Conservation (phyloP, 2,888 invertebrate species). For the Lordiphosa fenestrarum region DNA sequence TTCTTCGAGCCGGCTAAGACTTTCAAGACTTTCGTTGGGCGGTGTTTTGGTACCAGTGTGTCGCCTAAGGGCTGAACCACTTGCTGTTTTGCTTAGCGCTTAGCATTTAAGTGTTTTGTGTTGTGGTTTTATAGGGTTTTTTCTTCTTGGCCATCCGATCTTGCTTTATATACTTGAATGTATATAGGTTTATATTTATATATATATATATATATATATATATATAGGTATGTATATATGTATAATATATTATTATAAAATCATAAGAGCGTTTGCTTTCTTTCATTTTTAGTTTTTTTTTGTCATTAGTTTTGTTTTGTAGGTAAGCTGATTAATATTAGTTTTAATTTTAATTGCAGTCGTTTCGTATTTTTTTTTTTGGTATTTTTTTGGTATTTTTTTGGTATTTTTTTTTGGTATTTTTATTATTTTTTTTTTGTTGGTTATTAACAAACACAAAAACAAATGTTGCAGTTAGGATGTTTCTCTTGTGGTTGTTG, state of each 20-base stretch:
- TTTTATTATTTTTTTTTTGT: constrained; percentile 9
- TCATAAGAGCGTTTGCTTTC: constrained; percentile 66
- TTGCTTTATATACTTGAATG: neutral
- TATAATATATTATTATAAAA: constrained; percentile 51
- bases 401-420: constrained; percentile 8
- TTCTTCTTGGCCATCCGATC: neutral
- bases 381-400: constrained; percentile 5
- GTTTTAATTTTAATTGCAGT: constrained; percentile 49
- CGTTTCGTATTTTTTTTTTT: constrained; percentile 29
- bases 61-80: too few species aligned
- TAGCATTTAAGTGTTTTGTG: neutral
- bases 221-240: constrained; percentile 1
- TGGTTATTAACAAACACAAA: constrained; percentile 16
- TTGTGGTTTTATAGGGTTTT: neutral
- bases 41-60: too few species aligned
- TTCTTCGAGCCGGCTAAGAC: too few species aligned
- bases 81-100: neutral
- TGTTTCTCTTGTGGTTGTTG: constrained; percentile 17
- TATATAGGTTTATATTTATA: neutral
- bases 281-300: constrained; percentile 24
- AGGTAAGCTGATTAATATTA: constrained; percentile 33
- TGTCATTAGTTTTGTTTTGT: constrained; percentile 23
- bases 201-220: neutral
- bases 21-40: too few species aligned
- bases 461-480: too few species aligned